Conservation (phyloP, 2,888 invertebrate species). For the Sialis lutaria region DNA sequence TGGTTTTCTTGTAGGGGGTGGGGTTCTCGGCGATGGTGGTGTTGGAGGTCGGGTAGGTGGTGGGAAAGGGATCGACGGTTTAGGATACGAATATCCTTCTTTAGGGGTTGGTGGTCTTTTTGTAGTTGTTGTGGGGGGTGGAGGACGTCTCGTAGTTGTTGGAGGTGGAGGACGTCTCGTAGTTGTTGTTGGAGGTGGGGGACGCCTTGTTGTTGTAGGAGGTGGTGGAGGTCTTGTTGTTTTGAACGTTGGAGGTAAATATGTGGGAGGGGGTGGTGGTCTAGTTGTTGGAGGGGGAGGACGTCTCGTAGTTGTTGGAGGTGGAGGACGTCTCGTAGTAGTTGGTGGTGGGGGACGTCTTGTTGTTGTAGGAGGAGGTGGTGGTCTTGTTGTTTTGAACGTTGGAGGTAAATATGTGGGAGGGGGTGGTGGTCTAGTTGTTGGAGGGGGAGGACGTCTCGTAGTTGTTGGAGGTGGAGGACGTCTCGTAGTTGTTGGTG, state of each 20-base stretch:
- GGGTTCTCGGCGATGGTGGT: not conserved
- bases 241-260: not conserved
- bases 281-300: not conserved
- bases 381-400: not conserved
- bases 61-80: conserved; percentile 3
- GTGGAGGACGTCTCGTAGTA: not conserved
- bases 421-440: not conserved
- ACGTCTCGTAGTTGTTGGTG: too few relatives aligned
- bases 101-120: not conserved
- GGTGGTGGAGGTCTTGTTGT: not conserved
- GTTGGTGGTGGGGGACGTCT: not conserved
- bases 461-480: too few relatives aligned
- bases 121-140: too few relatives aligned
- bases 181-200: not conserved
- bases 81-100: conserved; percentile 3
- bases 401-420: not conserved
- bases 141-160: not conserved
- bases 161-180: not conserved
- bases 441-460: not conserved
- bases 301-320: not conserved
- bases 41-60: not conserved
- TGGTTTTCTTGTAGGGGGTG: not conserved
- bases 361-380: conserved; percentile 1
- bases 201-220: conserved; percentile 2
- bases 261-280: not conserved